These are phyloP conservation scores for Lasioglossum oenotherae DNA, from an alignment of 2,888 invertebrate genomes.

Conservation along the genomic window DNA sequence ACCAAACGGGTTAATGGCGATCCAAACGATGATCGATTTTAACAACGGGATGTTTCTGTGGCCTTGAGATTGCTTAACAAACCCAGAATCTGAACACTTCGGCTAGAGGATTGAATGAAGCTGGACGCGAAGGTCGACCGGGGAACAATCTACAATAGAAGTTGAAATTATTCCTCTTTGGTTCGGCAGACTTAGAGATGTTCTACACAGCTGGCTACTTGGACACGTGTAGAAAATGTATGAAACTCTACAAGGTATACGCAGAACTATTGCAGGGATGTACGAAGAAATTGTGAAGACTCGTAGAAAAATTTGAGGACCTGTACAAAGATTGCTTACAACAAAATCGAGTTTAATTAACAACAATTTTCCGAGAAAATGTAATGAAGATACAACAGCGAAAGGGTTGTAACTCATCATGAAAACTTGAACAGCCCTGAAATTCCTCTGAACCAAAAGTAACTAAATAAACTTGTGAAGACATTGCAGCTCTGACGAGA, in stretches of 20 bases:
- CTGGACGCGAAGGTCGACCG: not conserved
- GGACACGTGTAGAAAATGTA: not conserved
- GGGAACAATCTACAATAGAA: not conserved
- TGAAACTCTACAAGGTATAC: not conserved
- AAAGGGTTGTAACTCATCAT: not conserved
- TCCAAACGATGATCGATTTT: conserved; percentile 44
- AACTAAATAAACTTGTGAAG: not conserved
- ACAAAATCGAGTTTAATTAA: too few relatives aligned
- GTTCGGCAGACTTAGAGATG: not conserved
- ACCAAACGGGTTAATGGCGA: conserved; percentile 48
- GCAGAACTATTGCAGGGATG: too few relatives aligned
- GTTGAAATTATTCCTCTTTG: not conserved
- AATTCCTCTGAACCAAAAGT: not conserved
- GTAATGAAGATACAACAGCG: not conserved
- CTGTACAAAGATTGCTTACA: not conserved
- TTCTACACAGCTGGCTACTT: too few relatives aligned
- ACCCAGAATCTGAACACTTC: not conserved
- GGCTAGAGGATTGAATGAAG: not conserved
- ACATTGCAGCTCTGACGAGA: not conserved
- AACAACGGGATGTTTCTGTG: conserved; percentile 31
- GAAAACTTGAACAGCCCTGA: not conserved
- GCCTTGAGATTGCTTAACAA: not conserved
- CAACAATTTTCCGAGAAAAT: not conserved
- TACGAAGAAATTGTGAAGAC: too few relatives aligned
- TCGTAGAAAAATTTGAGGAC: not conserved